Conservation (phyloP, 2,113 vertebrate genomes). For the Misgurnus mizolepis region DNA sequence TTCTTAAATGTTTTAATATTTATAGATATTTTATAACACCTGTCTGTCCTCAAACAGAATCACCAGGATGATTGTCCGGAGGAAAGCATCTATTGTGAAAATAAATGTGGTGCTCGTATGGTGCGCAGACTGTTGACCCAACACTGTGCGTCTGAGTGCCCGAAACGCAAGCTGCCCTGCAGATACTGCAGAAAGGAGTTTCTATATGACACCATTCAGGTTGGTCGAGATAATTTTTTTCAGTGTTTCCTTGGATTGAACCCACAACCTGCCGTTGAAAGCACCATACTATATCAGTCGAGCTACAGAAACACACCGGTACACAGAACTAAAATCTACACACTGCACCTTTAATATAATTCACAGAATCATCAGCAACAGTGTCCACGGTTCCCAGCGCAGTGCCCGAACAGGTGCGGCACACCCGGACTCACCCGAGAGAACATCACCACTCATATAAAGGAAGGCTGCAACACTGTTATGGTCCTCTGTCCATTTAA, state of each 20-base stretch:
- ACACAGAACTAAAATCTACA: not conserved
- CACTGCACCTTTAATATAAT: not conserved
- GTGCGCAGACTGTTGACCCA: constrained; percentile 91
- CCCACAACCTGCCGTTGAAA: no score
- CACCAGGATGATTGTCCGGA: constrained; percentile 95
- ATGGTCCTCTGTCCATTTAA: constrained; percentile 95
- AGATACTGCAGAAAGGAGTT: constrained; percentile 96
- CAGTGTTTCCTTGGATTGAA: no score
- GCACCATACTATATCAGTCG: no score
- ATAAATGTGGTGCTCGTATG: constrained; percentile 96
- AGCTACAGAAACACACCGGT: no score
- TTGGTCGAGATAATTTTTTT: constrained; percentile 59
- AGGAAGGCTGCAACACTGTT: constrained; percentile 91
- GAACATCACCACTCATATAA: constrained; percentile 87
- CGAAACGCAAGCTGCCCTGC: constrained; percentile 97
- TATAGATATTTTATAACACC: not conserved
- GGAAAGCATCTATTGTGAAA: constrained; percentile 98
- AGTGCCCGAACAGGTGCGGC: constrained; percentile 95
- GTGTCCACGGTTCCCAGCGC: constrained; percentile 90
- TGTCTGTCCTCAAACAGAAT: constrained; percentile 69
- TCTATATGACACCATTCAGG: constrained; percentile 97
- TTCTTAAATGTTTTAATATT: not conserved
- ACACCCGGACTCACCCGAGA: constrained; percentile 86
- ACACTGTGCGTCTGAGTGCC: constrained; percentile 87
- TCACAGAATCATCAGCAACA: constrained; percentile 94